Conservation (phyloP, 2,113 vertebrate species). For the Protomyctophum bolini region DNA sequence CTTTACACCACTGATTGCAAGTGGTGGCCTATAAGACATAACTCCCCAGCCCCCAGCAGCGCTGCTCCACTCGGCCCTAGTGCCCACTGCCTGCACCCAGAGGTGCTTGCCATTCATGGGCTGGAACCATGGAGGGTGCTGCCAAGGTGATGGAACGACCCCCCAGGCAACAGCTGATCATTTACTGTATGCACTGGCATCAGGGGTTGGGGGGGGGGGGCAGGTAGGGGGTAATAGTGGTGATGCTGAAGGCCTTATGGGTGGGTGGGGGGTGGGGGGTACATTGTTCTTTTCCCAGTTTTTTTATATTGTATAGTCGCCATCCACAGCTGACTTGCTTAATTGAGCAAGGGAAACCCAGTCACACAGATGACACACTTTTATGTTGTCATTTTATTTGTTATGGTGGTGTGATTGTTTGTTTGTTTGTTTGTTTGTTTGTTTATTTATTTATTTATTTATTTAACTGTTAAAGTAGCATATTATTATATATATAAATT, state of each 20-base stretch:
- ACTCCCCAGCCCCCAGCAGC: conserved; percentile 1
- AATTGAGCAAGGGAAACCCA: not conserved
- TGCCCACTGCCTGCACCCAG: conserved; percentile 36
- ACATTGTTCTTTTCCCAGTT: not conserved
- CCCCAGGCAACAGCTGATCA: conserved; percentile 42
- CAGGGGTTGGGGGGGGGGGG: too few species aligned
- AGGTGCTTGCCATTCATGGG: conserved; percentile 63
- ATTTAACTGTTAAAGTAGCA: too few species aligned
- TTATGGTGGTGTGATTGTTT: too few species aligned
- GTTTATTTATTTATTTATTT: too few species aligned
- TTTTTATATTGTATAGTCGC: not conserved
- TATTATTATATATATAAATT: too few species aligned
- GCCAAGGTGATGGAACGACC: conserved; percentile 37
- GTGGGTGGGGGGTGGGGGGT: not conserved
- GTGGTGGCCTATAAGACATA: too few species aligned
- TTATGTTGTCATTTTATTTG: too few species aligned
- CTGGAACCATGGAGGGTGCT: conserved; percentile 36
- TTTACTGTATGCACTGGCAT: conserved; percentile 24
- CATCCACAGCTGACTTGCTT: conserved; percentile 10
- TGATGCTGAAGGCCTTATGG: too few species aligned
- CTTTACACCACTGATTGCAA: too few species aligned
- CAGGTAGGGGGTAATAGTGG: too few species aligned
- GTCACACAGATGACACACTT: too few species aligned
- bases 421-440: too few species aligned
- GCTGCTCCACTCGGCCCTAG: not conserved